A percentile compares a stretch with the other conserved stretches of the same genome.
These are phyloP conservation scores for Melanotaenia boesemani DNA, from an alignment of 2,797 vertebrate genomes.

Conservation along the genomic window DNA sequence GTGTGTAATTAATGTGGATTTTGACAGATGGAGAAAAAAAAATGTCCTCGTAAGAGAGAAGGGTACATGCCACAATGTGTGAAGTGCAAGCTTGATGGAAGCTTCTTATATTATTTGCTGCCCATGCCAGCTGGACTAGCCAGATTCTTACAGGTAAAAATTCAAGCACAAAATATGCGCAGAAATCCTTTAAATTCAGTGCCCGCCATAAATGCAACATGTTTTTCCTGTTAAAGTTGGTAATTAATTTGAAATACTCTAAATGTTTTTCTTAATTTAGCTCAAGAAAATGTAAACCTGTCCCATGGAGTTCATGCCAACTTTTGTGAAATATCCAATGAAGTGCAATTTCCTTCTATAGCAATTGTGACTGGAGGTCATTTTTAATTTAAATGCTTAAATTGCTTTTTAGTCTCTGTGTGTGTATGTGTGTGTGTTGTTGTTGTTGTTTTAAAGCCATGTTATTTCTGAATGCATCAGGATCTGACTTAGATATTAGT, in stretches of 20 bases:
- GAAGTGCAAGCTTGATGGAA: conserved; percentile 82
- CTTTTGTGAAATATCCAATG: conserved; percentile 71
- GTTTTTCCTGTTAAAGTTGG: conserved; percentile 49
- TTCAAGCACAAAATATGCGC: conserved; percentile 59
- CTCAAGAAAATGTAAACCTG: conserved; percentile 44
- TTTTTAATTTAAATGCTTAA: conserved; percentile 72
- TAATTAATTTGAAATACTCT: conserved; percentile 58
- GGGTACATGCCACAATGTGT: conserved; percentile 86
- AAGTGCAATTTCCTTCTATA: conserved; percentile 67
- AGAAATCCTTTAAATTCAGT: conserved; percentile 59
- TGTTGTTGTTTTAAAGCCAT: conserved; percentile 56
- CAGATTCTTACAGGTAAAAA: conserved; percentile 81
- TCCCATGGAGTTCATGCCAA: conserved; percentile 60
- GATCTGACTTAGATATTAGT: conserved; percentile 83
- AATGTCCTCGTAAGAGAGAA: conserved; percentile 83
- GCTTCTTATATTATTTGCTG: conserved; percentile 77
- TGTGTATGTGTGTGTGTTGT: conserved; percentile 17
- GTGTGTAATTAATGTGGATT: conserved; percentile 87
- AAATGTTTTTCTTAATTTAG: conserved; percentile 65
- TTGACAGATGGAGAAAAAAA: conserved; percentile 87
- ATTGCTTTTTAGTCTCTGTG: conserved; percentile 42
- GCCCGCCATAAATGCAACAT: conserved; percentile 56
- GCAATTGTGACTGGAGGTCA: conserved; percentile 78
- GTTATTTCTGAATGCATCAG: conserved; percentile 78
- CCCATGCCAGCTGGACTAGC: conserved; percentile 81